Evolutionary conservation across 2,888 invertebrate genomes (phyloP), one percentile per base, ranked within the genome.

Genomic region (Hypercompe scribonia): DNA sequence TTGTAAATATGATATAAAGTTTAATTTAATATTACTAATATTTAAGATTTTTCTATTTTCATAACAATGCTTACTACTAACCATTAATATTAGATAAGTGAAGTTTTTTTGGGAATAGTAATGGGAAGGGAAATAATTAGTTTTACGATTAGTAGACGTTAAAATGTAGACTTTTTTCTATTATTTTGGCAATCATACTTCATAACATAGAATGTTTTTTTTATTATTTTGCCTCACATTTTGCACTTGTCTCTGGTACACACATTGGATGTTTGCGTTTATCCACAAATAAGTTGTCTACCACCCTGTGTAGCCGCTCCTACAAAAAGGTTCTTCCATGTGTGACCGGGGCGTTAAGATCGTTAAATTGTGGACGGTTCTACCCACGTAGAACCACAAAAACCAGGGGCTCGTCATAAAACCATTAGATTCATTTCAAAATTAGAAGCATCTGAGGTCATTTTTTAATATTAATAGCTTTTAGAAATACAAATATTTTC

Each of bases 161-260:
- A 72, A 72, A 69, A 70, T 63, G 28, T 65, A 34, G 61, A 33
- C 65, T 81, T 83, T 76, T 75, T 74, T 86, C 86, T 73, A 72
- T 87, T 88, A 82, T 75, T 81, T 87, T 90, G 84, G 84, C 90
- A 87, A 86, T 84, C 89, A 89, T 89, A 80, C 78, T 81, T 87
- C 89, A 87, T 86, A 76, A 83, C 85, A 82, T 87, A 76, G 79
- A 76, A 73, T 76, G 58, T 77, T 80, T 74, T 83, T 78, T 84
- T 88, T 87, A n/a, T 91, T 90, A 79, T 84, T 89, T 94, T 94
- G 94, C 94, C 81, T 89, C 87, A 92, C 90, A 91, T 88, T 78
- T 79, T 89, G 94, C 94, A 94, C 93, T 80, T 73, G 75, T 77
- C 84, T 80, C 79, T 69, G 79, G 78, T 75, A 65, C 72, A 76